Evolutionary conservation across 2,113 vertebrate genomes (phyloP), one percentile per base, ranked within the genome.

Genomic region (Centrocercus urophasianus): DNA sequence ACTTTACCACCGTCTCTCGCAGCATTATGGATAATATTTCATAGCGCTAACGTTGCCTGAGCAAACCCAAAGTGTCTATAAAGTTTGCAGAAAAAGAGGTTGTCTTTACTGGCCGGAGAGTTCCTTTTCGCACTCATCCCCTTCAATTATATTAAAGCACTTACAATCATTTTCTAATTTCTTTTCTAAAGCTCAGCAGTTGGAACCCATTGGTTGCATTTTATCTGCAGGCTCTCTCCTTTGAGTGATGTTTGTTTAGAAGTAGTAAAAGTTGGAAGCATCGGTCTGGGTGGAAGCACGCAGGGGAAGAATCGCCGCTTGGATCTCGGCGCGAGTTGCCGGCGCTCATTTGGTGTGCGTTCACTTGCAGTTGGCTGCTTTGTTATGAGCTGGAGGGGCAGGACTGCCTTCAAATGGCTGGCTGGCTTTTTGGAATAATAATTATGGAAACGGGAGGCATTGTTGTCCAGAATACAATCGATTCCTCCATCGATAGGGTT

Each of bases 381-480:
- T 88, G 94, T 93, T 96, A 88, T 0, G 16, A 95, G 91, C 43
- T 50, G 79, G 66, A 95, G 90, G 61, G 91, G 89, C 76, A 95
- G 97, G 82, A 89, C 91, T 83, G 71, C 67, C 91, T 93, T 90
- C 94, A 87, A 84, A 86, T 93, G 84, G 94, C 94, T 97, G 78
- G 87, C 89, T 93, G 83, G 86, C 88, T 86, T 98, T 97, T 90
- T 95, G 93, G 89, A 95, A 95, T 95, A 94, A 95, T 90, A 92
- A 57, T 90, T 89, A 73, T 96, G 95, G 93, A 84, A 93, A 69
- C 83, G 57, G 87, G 88, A 94, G 90, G 87, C 93, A 92, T 95
- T 84, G 38, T 90, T 56, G 79, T 93, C 85, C 94, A 76, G 94
- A 95, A 96, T 97, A 85, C 93, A 95, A 94, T 91, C 96, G 96